Percentiles rank a stretch among this genome's conserved stretches.
Evolutionary conservation across 2,113 vertebrate species (phyloP).

Genomic region (Lutjanus erythropterus): DNA sequence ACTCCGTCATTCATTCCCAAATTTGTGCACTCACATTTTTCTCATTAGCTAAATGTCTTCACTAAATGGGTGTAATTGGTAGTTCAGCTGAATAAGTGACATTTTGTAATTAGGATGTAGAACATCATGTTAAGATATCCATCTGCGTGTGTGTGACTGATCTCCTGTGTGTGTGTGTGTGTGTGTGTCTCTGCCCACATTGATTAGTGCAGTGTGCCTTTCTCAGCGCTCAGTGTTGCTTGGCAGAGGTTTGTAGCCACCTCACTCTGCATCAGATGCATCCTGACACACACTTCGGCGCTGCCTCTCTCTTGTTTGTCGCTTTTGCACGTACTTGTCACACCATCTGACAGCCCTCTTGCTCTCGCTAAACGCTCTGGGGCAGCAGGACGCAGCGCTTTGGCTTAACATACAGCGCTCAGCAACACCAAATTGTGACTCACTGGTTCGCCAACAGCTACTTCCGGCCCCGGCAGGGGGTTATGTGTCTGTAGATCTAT

Average conservation of each 20-base stretch:
- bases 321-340: conserved; percentile 38
- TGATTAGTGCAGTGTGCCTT: conserved; percentile 16
- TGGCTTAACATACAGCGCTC: conserved; percentile 13
- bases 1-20: conserved; percentile 20
- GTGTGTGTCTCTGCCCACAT: conserved; percentile 26
- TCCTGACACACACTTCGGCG: conserved; percentile 45
- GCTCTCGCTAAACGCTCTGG: conserved; percentile 31
- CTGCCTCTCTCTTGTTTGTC: conserved; percentile 29
- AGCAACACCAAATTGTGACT: not conserved
- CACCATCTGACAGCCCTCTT: conserved; percentile 41
- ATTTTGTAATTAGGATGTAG: conserved; percentile 57
- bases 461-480: not conserved
- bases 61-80: conserved; percentile 50
- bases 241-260: conserved; percentile 33
- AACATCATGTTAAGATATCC: conserved; percentile 38
- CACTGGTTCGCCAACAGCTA: not conserved
- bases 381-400: conserved; percentile 10
- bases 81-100: conserved; percentile 52
- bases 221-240: conserved; percentile 37
- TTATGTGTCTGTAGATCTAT: not conserved
- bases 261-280: conserved; percentile 42
- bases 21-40: conserved; percentile 20
- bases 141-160: conserved; percentile 19
- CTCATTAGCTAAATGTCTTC: conserved; percentile 51
- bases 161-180: conserved; percentile 5